phyloP scores from a whole-genome alignment of 2,888 invertebrate species.

The Drosophila koepferae region DNA sequence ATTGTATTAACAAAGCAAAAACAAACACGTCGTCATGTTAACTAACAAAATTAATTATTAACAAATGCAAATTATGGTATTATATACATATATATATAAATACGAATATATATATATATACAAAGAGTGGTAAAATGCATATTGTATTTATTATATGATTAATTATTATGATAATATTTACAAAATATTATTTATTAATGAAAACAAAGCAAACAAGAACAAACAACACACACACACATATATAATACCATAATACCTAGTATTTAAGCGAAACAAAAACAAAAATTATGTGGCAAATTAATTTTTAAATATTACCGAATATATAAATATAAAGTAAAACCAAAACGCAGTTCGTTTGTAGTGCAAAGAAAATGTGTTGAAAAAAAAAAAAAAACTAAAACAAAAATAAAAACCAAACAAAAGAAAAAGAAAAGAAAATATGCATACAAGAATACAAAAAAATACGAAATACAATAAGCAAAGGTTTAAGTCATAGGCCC shows the following conservation, averaged over 20 bases:
- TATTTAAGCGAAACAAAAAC: conserved; percentile 51
- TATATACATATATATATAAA: conserved; percentile 36
- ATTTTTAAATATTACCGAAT: conserved; percentile 61
- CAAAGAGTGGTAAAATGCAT: conserved; percentile 62
- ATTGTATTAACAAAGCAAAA: conserved; percentile 72
- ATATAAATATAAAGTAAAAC: conserved; percentile 29
- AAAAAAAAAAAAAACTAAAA: neutral
- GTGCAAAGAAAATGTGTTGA: conserved; percentile 61
- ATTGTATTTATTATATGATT: conserved; percentile 71
- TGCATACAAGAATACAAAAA: conserved; percentile 27
- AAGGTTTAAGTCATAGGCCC: conserved; percentile 77
- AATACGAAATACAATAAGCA: conserved; percentile 71
- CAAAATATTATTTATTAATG: conserved; percentile 66
- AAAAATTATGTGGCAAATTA: conserved; percentile 75
- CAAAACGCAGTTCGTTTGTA: conserved; percentile 65
- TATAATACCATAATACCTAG: conserved; percentile 50
- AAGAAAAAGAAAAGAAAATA: conserved; percentile 22
- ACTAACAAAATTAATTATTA: conserved; percentile 76
- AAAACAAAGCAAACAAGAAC: conserved; percentile 13
- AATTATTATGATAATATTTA: conserved; percentile 70
- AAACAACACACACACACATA: conserved; percentile 30
- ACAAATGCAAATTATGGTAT: conserved; percentile 56
- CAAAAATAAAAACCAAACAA: neutral
- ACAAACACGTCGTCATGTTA: conserved; percentile 84
- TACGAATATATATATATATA: conserved; percentile 5